Base-by-base conservation (phyloP, 2,797 vertebrate species). In the Hylomyscus alleni region DNA sequence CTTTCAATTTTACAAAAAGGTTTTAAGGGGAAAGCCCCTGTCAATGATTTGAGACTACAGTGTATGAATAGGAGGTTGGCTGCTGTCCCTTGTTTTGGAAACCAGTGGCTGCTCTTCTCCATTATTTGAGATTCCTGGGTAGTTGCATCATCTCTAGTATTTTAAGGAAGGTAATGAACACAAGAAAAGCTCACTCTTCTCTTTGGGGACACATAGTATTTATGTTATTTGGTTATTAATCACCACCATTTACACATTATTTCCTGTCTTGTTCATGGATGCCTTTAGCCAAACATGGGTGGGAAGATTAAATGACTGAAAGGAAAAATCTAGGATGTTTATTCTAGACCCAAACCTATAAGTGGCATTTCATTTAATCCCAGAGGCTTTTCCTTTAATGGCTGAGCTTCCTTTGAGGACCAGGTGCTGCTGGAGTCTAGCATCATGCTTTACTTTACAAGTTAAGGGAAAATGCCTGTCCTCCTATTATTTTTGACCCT, bases 1-100 rank as follows among this genome's bases (percentile, higher is more conserved):
- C 40, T 91, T 94, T 77, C 73, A 96, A 13, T 62, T 84, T 75
- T 47, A 22, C 12, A 44, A 77, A 4, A 77, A 44, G 65, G 54
- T 58, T 69, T 81, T 58, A 60, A 47, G 29, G 52, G 62, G 26
- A 75, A 78, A 75, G 84, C n/a, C 54, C 56, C 34, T 90, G 6
- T 93, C 82, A 90, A 67, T 80, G 92, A 78, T 47, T 47, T 44
- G 24, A 29, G 37, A 90, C 7, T 75, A 4, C 85, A 19, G 0
- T 17, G 24, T 60, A 5, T 56, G 11, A 92, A 76, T 89, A 60
- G 69, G 90, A 87, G 65, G 90, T 1, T 47, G 7, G 11, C n/a
- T 40, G 50, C 44, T 47, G 14, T 40, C 14, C 3, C 11, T 58
- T 83, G 47, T 60, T 87, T 84, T 78, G 1, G 62, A 81, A 94